These are phyloP conservation scores for Geopemphigus sp. DNA, from an alignment of 1,140 invertebrate genomes.

Conservation along the genomic window DNA sequence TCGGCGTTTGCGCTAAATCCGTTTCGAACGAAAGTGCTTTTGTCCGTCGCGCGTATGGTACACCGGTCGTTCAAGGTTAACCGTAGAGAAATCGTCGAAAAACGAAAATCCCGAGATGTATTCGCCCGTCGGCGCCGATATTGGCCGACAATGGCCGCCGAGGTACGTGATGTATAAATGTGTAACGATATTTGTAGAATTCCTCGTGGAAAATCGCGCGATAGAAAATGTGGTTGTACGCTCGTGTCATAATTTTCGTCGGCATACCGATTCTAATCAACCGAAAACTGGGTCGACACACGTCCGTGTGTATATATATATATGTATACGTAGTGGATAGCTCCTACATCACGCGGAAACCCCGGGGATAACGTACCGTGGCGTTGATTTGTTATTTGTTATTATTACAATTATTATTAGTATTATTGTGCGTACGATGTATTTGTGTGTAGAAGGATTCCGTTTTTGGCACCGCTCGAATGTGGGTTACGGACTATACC, in stretches of 20 bases:
- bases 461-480: conserved; percentile 42
- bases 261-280: conserved; percentile 47
- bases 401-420: conserved; percentile 33
- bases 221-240: conserved; percentile 21
- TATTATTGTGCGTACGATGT: conserved; percentile 30
- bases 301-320: no score
- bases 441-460: conserved; percentile 10
- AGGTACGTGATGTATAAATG: no score
- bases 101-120: conserved; percentile 32
- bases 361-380: conserved; percentile 45
- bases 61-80: conserved; percentile 38
- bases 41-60: not conserved
- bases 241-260: conserved; percentile 33
- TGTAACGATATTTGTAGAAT: conserved; percentile 26
- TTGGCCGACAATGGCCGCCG: no score
- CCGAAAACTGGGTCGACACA: conserved; percentile 47
- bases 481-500: conserved; percentile 31
- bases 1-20: conserved; percentile 9
- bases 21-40: conserved; percentile 25
- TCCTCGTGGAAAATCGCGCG: conserved; percentile 16
- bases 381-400: conserved; percentile 23
- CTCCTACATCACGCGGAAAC: conserved; percentile 1
- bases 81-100: conserved; percentile 33
- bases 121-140: not conserved
- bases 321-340: not conserved